Evolutionary conservation across 2,888 invertebrate species (phyloP), one percentile per base, ranked within the genome.

Genomic region (Brassicogethes aeneus): DNA sequence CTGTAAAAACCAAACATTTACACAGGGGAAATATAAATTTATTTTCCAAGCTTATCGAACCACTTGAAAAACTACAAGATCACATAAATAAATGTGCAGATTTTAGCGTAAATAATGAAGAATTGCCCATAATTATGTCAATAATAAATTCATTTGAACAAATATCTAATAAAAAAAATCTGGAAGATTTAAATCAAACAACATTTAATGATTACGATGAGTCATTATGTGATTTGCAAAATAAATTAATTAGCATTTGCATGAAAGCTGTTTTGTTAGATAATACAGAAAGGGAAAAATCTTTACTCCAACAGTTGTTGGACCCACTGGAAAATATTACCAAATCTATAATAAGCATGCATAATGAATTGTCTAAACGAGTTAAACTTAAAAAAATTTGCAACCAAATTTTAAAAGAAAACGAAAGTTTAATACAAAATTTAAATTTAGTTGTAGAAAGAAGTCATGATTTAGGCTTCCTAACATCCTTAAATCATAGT

Each of bases 241-340:
- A 60, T 40, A 60, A 57, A 32, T 50, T 68, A n/a, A 62, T 67
- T 15, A 59, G 55, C 30, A 54, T 63, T 34, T 66, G 64, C 41
- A 61, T 59, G 46, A 64, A 57, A 50, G 61, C 64, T 3, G 61
- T 66, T n/a, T 47, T 61, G 16, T 48, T 47, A 3, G 54, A 57
- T 23, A 41, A 43, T 3, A 44, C 50, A 3, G 36, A 48, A 30
- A 48, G 53, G 14, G 48, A 60, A 40, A 58, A 60, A 44, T 56
- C 64, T 1, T 43, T 65, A 2, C 48, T 67, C 8, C 60, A 62
- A 48, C 58, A 57, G 30, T 46, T 66, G 10, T 34, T 62, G 1
- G 51, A 56, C 40, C 61, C 64, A 1, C 42, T 68, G 16, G 67
- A 68, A 48, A 52, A 54, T 32, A 48, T 67, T 8, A 59, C 57